These are phyloP conservation scores for Nymphalis urticae DNA, from an alignment of 2,888 invertebrate genomes.

Conservation along the genomic window DNA sequence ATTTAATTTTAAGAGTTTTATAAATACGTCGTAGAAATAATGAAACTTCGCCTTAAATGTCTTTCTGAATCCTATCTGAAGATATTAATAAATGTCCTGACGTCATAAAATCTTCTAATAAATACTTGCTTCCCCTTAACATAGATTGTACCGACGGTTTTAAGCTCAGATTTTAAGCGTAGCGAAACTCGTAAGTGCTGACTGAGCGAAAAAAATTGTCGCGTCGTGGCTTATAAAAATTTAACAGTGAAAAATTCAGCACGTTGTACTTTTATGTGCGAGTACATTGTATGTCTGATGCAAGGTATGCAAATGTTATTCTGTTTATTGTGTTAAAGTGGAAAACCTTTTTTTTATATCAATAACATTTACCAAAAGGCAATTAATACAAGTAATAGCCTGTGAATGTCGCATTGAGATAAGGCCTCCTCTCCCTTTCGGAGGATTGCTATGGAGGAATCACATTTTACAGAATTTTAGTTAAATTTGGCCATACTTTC, in stretches of 20 bases:
- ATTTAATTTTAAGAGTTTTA: too few relatives aligned
- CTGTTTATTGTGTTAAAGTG: not conserved
- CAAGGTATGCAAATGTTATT: slow-evolving; percentile 8
- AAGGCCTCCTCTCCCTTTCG: too few relatives aligned
- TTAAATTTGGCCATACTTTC: too few relatives aligned
- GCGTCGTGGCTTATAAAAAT: slow-evolving; percentile 45
- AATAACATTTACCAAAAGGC: not conserved
- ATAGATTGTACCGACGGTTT: slow-evolving; percentile 50
- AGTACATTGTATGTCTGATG: not conserved
- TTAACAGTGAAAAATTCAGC: slow-evolving; percentile 33
- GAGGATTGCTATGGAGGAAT: too few relatives aligned
- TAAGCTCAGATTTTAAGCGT: slow-evolving; percentile 62
- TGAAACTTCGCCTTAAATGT: not conserved
- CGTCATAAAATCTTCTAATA: not conserved
- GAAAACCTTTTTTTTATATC: not conserved
- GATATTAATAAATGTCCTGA: not conserved
- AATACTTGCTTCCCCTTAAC: slow-evolving; percentile 49
- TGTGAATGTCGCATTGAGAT: too few relatives aligned
- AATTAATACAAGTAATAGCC: too few relatives aligned
- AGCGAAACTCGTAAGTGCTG: slow-evolving; percentile 56
- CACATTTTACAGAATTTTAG: too few relatives aligned
- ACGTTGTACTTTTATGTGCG: slow-evolving; percentile 22
- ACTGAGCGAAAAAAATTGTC: slow-evolving; percentile 54
- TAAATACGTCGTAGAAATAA: too few relatives aligned
- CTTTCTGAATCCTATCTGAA: not conserved